A percentile compares a stretch with the other conserved stretches of the same genome.
These are phyloP conservation scores for Psammodynastes pulverulentus DNA, from an alignment of 2,113 vertebrate species.

Conservation along the genomic window DNA sequence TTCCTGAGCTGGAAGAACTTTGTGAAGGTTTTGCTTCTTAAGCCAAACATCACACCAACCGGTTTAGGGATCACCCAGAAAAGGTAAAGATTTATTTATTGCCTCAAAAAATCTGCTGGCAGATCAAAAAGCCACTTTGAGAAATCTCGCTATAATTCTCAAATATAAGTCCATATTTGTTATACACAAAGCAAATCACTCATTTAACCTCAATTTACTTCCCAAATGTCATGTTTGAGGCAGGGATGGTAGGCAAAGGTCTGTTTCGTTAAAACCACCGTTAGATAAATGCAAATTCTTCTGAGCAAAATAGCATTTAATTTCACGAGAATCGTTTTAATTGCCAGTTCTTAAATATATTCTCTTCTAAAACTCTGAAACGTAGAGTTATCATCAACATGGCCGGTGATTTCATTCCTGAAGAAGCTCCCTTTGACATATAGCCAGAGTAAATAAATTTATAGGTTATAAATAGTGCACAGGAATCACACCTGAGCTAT, in stretches of 20 bases:
- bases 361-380: neutral
- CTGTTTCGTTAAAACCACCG: neutral
- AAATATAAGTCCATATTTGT: neutral
- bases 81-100: neutral
- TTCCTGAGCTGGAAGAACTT: neutral
- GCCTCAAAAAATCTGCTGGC: neutral
- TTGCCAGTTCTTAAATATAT: neutral
- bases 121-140: too few relatives aligned
- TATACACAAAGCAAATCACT: neutral
- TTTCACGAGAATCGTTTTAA: neutral
- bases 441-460: neutral
- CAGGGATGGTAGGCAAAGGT: neutral
- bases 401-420: neutral
- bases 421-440: too few relatives aligned
- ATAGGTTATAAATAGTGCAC: neutral
- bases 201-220: neutral
- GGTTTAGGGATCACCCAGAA: neutral
- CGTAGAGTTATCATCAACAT: too few relatives aligned
- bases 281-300: neutral
- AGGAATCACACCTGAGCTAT: neutral
- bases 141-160: neutral
- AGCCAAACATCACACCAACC: neutral
- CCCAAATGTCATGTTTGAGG: neutral
- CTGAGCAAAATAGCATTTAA: neutral
- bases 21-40: neutral